These are phyloP conservation scores for Neuroterus valhalla DNA, from an alignment of 1,140 invertebrate species.

Conservation along the genomic window DNA sequence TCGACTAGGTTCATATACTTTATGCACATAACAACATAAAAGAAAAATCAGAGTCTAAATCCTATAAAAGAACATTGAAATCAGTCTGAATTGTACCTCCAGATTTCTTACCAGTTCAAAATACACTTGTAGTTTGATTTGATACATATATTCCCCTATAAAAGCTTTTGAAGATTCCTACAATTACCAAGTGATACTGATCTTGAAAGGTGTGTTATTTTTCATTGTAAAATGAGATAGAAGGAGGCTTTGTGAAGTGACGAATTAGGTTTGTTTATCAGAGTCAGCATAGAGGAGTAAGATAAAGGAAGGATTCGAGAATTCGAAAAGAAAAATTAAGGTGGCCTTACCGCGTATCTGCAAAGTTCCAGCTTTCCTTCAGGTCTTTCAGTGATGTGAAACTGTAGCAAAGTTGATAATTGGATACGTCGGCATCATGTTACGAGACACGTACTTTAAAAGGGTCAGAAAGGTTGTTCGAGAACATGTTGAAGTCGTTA, in stretches of 20 bases:
- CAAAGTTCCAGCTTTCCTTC: too few relatives aligned
- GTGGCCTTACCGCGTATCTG: not conserved
- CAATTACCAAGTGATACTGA: not conserved
- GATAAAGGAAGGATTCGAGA: not conserved
- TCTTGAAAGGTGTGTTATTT: slow-evolving; percentile 18
- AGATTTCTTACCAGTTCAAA: too few relatives aligned
- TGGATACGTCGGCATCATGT: not conserved
- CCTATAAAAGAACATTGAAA: too few relatives aligned
- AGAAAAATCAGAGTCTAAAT: too few relatives aligned
- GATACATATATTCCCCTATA: not conserved
- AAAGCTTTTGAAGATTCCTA: not conserved
- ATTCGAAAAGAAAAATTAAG: not conserved
- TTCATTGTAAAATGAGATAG: not conserved
- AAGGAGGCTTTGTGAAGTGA: not conserved
- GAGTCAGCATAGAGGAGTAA: not conserved
- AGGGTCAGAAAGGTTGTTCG: slow-evolving; percentile 1
- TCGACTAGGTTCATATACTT: too few relatives aligned
- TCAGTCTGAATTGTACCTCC: too few relatives aligned
- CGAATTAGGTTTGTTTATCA: not conserved
- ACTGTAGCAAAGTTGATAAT: slow-evolving; percentile 1
- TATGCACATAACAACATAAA: too few relatives aligned
- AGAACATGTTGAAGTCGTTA: slow-evolving; percentile 2
- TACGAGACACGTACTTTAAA: not conserved
- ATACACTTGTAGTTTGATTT: too few relatives aligned
- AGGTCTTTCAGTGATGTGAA: not conserved